These are phyloP conservation scores for Telmatochromis brichardi DNA, from an alignment of 2,113 vertebrate genomes.

Conservation along the genomic window DNA sequence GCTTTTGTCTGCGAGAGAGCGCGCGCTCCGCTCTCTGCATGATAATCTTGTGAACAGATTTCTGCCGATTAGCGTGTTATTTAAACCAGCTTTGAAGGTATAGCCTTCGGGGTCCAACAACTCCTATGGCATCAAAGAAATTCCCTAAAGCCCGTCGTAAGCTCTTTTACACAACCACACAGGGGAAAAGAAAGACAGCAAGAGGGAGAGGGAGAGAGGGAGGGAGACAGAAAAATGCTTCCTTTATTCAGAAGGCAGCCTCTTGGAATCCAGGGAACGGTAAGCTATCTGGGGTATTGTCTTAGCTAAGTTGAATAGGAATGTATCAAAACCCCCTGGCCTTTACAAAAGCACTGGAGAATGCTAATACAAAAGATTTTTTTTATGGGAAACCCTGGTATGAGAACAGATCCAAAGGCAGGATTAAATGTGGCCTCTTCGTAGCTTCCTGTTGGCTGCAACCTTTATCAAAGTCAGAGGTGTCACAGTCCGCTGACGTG, in stretches of 20 bases:
- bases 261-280: conserved; percentile 44
- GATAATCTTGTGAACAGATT: conserved; percentile 68
- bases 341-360: conserved; percentile 37
- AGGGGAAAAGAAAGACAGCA: background rate
- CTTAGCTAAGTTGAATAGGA: conserved; percentile 52
- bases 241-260: conserved; percentile 41
- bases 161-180: conserved; percentile 57
- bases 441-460: conserved; percentile 1
- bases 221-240: conserved; percentile 22
- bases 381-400: background rate
- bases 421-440: conserved; percentile 31
- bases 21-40: conserved; percentile 7
- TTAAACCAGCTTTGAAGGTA: conserved; percentile 65
- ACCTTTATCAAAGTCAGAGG: conserved; percentile 49
- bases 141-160: conserved; percentile 56
- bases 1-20: conserved; percentile 14
- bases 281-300: conserved; percentile 50
- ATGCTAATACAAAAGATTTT: conserved; percentile 32
- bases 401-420: conserved; percentile 10
- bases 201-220: background rate
- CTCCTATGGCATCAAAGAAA: conserved; percentile 59
- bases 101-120: conserved; percentile 44
- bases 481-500: conserved; percentile 23
- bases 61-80: conserved; percentile 66
- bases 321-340: conserved; percentile 37